Evolutionary conservation across 2,888 invertebrate genomes (phyloP), one percentile per base, ranked within the genome.

Genomic region (Ectemnius cavifrons): DNA sequence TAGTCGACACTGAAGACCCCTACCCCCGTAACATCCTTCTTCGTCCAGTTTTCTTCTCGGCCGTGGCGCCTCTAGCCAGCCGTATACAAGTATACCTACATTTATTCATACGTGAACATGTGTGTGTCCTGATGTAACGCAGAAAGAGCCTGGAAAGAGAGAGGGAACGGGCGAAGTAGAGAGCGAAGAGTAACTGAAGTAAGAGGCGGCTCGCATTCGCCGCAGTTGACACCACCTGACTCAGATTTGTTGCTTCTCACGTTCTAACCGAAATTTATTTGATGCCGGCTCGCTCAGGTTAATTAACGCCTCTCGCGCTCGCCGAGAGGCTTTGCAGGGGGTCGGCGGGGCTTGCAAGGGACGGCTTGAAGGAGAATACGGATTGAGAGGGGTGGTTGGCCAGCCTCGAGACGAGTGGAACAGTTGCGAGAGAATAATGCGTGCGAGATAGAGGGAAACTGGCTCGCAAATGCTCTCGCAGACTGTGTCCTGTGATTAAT

Each of bases 181-280:
- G 37, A 11, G 37, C 11, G 37, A 37, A 37, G 37, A 85, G 87
- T 85, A 86, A 86, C 86, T 87, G 83, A 87, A 88, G 88, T 85
- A 88, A 87, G 84, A 84, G 80, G 80, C 83, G 84, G 82, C 83
- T 85, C 79, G 81, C 85, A 73, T 84, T 86, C 82, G 80, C 84
- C 84, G 80, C 83, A 86, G 89, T 88, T 88, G 89, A 90, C 89
- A 89, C 89, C 90, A 88, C 86, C 90, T 88, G 90, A 89, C 89
- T 90, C 90, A 88, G 90, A 90, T 90, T 90, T 89, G 90, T 89
- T 89, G 89, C 89, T 90, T 90, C 89, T 89, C 90, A 89, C 89
- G 88, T 89, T 89, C 88, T 89, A 89, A 90, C 89, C 89, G 86
- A 90, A 89, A 90, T 90, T 90, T 90, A 90, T 90, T 90, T 89